Base-by-base conservation (phyloP, 2,888 invertebrate species). In the Marasmarcha lunaedactyla region DNA sequence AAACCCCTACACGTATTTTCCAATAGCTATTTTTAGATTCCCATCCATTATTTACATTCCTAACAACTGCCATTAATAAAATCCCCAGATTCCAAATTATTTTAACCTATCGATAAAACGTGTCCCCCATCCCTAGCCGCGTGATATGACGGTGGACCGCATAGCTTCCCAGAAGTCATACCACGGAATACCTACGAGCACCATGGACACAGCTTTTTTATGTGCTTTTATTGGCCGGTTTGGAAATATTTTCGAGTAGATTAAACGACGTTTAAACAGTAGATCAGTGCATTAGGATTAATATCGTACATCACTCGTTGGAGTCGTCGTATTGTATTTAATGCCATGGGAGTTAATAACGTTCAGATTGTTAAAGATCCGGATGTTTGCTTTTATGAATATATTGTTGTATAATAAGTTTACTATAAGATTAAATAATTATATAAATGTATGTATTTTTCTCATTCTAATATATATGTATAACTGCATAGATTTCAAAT, bases 261-360 rank as follows among this genome's bases (percentile, higher is more conserved):
- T 78, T 72, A 79, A 78, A 78, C 71, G 77, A 64, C 74, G 69
- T 71, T 74, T 77, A 71, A 62, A 57, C 61, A 63, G 59, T 59
- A 71, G 72, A 68, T 69, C 61, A 64, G 67, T 73, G 69, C 78
- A 79, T 81, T 78, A 77, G 81, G 78, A 79, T 83, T 81, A 79
- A 81, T 83, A 78, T 77, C 68, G 46, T 51, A 71, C 76, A 78
- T 78, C 77, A 74, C 39, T 34, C 69, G 69, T 60, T 52, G 53
- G 55, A 52, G 52, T 56, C n/a, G n/a, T 58, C 57, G 57, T 56
- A 58, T 56, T 52, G 54, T 57, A 66, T 67, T 64, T 54, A 54
- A 59, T 54, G 55, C 54, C 64, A 53, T 65, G 59, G 59, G 59
- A 60, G 60, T 58, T 50, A n/a, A n/a, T n/a, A n/a, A n/a, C n/a